phyloP scores from a whole-genome alignment of 2,888 invertebrate genomes.

The Danaus chrysippus region DNA sequence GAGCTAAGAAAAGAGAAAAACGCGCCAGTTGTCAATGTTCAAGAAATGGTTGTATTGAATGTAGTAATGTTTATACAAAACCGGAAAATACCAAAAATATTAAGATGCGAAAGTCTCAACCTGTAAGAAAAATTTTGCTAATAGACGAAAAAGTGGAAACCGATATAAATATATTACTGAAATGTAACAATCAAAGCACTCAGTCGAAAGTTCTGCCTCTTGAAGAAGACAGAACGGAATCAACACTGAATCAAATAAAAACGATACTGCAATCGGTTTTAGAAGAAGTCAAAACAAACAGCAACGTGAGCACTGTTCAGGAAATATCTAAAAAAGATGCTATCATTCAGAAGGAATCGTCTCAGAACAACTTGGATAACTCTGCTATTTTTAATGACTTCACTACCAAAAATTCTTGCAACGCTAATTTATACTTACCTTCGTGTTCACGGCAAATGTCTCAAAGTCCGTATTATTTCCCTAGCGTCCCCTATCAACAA shows the following conservation, averaged over 20 bases:
- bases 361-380: slow-evolving; percentile 34
- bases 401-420: slow-evolving; percentile 52
- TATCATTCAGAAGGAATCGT: slow-evolving; percentile 53
- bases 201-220: slow-evolving; percentile 34
- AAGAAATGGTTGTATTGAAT: slow-evolving; percentile 48
- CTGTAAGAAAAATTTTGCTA: slow-evolving; percentile 16
- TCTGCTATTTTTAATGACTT: slow-evolving; percentile 54
- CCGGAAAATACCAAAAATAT: slow-evolving; percentile 20
- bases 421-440: slow-evolving; percentile 43
- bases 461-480: slow-evolving; percentile 38
- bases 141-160: slow-evolving; percentile 21
- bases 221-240: slow-evolving; percentile 51
- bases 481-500: slow-evolving; percentile 37
- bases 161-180: slow-evolving; percentile 4
- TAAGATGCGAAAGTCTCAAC: slow-evolving; percentile 25
- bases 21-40: slow-evolving; percentile 34
- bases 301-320: slow-evolving; percentile 35
- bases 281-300: slow-evolving; percentile 58
- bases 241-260: slow-evolving; percentile 63
- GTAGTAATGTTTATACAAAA: slow-evolving; percentile 47
- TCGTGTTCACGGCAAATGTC: slow-evolving; percentile 48
- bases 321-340: slow-evolving; percentile 52
- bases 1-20: slow-evolving; percentile 25
- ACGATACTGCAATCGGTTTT: slow-evolving; percentile 60
- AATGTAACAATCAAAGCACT: slow-evolving; percentile 12